Conservation (phyloP, 2,113 vertebrate genomes). For the Corydoras maculifer region DNA sequence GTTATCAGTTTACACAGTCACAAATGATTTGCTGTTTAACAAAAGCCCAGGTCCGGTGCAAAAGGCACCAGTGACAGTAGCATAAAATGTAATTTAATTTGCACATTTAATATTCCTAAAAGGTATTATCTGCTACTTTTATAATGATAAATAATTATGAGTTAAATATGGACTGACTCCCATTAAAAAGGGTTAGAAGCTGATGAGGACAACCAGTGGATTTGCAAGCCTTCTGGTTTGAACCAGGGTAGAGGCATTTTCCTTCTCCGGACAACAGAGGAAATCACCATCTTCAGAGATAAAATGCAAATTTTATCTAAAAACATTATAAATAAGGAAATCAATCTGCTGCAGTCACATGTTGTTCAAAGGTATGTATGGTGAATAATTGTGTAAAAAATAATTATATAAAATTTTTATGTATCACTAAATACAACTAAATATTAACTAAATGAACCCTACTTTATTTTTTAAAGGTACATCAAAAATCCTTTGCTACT, state of each 20-base stretch:
- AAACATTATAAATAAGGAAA: constrained; percentile 35
- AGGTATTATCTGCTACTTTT: no score
- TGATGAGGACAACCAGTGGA: constrained; percentile 67
- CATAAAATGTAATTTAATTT: no score
- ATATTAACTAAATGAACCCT: no score
- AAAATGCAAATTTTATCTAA: constrained; percentile 57
- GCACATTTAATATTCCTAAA: no score
- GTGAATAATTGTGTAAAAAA: background rate
- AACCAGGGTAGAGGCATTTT: constrained; percentile 87
- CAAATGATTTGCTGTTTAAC: no score
- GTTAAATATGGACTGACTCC: no score
- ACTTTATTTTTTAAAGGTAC: constrained; percentile 60
- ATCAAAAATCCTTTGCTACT: constrained; percentile 78
- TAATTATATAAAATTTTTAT: background rate
- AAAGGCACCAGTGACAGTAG: no score
- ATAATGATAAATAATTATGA: no score
- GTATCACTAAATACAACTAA: no score
- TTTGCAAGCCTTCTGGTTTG: constrained; percentile 79
- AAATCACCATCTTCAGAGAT: constrained; percentile 56
- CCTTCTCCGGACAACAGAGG: constrained; percentile 68
- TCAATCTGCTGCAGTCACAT: constrained; percentile 53
- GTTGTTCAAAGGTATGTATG: constrained; percentile 75
- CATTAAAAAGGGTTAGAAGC: constrained; percentile 36
- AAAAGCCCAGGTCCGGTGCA: no score
- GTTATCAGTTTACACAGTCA: no score